Base-by-base conservation (phyloP, 2,888 invertebrate species). In the Ophion ellenae region DNA sequence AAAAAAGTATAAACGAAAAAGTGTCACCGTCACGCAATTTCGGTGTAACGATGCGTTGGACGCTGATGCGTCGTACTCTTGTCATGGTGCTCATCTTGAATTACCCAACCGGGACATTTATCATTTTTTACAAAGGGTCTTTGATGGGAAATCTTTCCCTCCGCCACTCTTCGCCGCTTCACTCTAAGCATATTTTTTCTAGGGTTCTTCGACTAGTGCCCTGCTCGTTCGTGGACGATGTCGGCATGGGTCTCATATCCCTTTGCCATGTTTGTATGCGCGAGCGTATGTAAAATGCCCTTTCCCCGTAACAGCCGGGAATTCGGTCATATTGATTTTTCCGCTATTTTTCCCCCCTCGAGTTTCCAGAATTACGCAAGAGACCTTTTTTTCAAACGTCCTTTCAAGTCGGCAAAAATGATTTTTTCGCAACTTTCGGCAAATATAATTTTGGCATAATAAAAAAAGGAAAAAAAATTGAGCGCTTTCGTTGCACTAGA, bases 21-120 rank as follows among this genome's bases (percentile, higher is more conserved):
- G 69, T 63, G 63, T 80, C 70, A 40, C 70, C 64, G 83, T 80
- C 80, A 80, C 53, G 83, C 28, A 20, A 45, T 47, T 59, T 70
- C n/a, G n/a, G 69, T 57, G 74, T 40, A 75, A 57, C 70, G 75
- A 14, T 45, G 75, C 24, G 70, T 73, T 79, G 40, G 40, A 17
- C 70, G 47, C 11, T 24, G 32, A 57, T 69, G 17, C 69, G n/a
- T 24, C 20, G 32, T 64, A 63, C 20, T 17, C 69, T 47, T 73
- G 75, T 75, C 79, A 64, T 57, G 75, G 70, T 63, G 70, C 70
- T 79, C 83, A 80, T 80, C 79, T 67, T 32, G 75, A 84, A 84
- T 84, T 80, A 84, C 70, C 75, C 75, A 28, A 69, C 79, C 70
- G 75, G 36, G 57, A 75, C 63, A 84, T 84, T 75, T 80, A 84